Evolutionary conservation across 2,888 invertebrate species (phyloP).

Genomic region (Euzetes globulus): DNA sequence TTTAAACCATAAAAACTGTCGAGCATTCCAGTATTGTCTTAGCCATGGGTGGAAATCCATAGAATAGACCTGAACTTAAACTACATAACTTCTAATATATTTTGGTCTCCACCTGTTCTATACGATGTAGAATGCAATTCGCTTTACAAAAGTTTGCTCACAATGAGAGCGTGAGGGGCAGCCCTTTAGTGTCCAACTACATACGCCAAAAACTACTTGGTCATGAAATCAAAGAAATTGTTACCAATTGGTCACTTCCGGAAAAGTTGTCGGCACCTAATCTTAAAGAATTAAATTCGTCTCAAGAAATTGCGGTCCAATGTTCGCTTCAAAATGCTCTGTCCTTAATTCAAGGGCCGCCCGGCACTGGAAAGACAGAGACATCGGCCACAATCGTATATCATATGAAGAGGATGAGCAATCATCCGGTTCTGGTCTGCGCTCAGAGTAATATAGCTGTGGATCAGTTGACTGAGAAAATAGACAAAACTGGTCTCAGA

Average conservation of each 20-base stretch:
- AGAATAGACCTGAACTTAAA: too few species aligned
- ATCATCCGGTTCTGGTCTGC: slow-evolving; percentile 86
- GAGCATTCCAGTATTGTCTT: too few species aligned
- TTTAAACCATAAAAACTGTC: too few species aligned
- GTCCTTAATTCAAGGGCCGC: slow-evolving; percentile 90
- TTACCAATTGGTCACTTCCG: slow-evolving; percentile 77
- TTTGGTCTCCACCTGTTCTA: too few species aligned
- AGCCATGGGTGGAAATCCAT: too few species aligned
- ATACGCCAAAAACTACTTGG: slow-evolving; percentile 95
- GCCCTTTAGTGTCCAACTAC: slow-evolving; percentile 91
- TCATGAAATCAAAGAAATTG: slow-evolving; percentile 84
- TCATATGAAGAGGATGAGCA: slow-evolving; percentile 87
- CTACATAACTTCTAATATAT: too few species aligned
- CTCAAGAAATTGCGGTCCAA: slow-evolving; percentile 96
- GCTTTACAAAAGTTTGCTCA: slow-evolving; percentile 91
- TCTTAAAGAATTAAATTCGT: slow-evolving; percentile 92
- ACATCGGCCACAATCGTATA: slow-evolving; percentile 99
- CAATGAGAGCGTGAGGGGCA: too few species aligned
- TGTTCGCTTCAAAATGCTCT: slow-evolving; percentile 92
- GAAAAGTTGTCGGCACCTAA: slow-evolving; percentile 96
- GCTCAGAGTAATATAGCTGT: slow-evolving; percentile 99
- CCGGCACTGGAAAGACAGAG: slow-evolving; percentile 97
- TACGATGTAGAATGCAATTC: slow-evolving; percentile 90
- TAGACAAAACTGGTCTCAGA: slow-evolving; percentile 92
- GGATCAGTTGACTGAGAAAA: slow-evolving; percentile 97